Percentiles rank a stretch among this genome's conserved stretches.
These are phyloP conservation scores for Gastrophysa polygoni DNA, from an alignment of 2,888 invertebrate species.

Conservation along the genomic window DNA sequence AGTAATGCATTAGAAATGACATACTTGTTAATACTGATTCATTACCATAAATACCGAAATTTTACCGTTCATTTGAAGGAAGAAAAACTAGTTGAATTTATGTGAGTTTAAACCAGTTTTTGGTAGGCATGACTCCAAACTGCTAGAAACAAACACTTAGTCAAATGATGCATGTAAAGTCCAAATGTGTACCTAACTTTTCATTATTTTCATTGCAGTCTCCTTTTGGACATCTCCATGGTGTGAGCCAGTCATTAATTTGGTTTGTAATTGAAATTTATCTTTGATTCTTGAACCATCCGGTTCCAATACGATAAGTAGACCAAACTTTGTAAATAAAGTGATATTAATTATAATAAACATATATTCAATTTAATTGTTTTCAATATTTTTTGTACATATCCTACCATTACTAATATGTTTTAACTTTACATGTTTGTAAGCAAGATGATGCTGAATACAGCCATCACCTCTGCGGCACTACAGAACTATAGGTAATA, in stretches of 20 bases:
- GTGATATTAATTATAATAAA: slow-evolving; percentile 44
- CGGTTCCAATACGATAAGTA: not conserved
- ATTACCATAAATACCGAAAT: no score
- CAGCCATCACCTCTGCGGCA: slow-evolving; percentile 28
- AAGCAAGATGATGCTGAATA: slow-evolving; percentile 39
- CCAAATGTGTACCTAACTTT: no score
- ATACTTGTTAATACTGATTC: no score
- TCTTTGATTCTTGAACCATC: slow-evolving; percentile 32
- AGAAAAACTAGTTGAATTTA: no score
- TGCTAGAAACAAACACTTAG: no score
- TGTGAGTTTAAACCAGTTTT: no score
- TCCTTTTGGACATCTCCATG: slow-evolving; percentile 43
- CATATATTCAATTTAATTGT: slow-evolving; percentile 28
- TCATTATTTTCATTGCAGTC: slow-evolving; percentile 58
- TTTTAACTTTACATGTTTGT: slow-evolving; percentile 53
- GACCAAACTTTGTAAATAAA: slow-evolving; percentile 33
- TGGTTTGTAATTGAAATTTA: slow-evolving; percentile 54
- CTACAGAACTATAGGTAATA: slow-evolving; percentile 31
- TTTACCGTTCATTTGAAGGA: no score
- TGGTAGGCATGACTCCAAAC: no score
- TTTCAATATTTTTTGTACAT: slow-evolving; percentile 28
- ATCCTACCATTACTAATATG: slow-evolving; percentile 46
- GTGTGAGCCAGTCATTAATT: slow-evolving; percentile 42
- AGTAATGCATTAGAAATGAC: no score
- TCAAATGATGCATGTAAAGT: no score